Evolutionary conservation across 2,888 invertebrate species (phyloP).

Genomic region (Drosophila ustulata): DNA sequence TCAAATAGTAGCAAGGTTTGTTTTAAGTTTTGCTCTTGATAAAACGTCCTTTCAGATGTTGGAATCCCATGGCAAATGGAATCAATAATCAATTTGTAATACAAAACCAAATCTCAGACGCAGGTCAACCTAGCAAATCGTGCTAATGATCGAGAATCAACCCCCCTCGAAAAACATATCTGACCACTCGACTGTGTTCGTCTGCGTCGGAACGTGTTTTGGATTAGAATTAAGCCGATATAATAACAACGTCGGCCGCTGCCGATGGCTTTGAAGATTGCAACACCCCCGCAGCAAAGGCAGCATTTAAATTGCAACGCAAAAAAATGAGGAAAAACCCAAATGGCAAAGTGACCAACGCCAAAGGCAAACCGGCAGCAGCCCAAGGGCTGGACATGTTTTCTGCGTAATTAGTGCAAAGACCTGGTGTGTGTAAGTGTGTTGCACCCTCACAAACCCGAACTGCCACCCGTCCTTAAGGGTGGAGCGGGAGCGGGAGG

Average conservation of each 20-base stretch:
- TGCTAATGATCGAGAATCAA: conserved; percentile 65
- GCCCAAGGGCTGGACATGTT: conserved; percentile 55
- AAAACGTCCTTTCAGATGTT: neutral
- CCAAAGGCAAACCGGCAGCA: conserved; percentile 22
- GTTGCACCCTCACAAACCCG: conserved; percentile 29
- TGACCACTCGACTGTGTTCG: conserved; percentile 36
- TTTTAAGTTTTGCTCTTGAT: neutral
- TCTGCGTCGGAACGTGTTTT: conserved; percentile 63
- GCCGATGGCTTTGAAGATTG: conserved; percentile 50
- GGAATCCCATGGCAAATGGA: neutral
- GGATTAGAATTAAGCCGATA: conserved; percentile 74
- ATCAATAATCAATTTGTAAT: conserved; percentile 16
- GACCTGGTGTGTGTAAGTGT: neutral
- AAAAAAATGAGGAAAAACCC: conserved; percentile 21
- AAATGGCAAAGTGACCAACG: neutral
- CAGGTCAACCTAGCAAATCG: conserved; percentile 38
- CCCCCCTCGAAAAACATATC: conserved; percentile 20
- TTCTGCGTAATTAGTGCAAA: conserved; percentile 75
- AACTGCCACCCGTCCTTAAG: conserved; percentile 15
- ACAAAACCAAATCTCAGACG: neutral
- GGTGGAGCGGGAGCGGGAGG: neutral
- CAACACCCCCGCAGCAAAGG: conserved; percentile 34
- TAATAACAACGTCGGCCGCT: conserved; percentile 34
- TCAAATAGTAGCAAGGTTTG: neutral
- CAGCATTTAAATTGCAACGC: conserved; percentile 65